phyloP scores from a whole-genome alignment of 1,140 invertebrate genomes.

The Zaprionus capensis region DNA sequence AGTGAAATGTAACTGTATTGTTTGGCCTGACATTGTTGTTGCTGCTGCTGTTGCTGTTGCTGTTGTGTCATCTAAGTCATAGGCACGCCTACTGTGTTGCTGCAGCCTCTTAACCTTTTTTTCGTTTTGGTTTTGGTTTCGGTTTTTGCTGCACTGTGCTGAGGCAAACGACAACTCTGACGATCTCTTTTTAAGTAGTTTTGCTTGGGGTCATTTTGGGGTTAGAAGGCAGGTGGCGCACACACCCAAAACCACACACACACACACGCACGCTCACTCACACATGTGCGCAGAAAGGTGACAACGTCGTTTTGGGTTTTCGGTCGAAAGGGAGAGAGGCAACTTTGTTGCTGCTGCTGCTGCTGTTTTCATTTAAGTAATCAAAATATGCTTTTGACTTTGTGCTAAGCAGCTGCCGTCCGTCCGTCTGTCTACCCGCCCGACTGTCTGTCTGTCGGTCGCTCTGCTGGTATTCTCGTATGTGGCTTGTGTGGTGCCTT shows the following conservation, averaged over 20 bases:
- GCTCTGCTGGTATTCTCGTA: conserved; percentile 17
- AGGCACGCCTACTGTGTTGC: conserved; percentile 46
- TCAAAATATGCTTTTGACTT: conserved; percentile 82
- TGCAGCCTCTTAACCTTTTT: conserved; percentile 81
- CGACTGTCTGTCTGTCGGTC: conserved; percentile 24
- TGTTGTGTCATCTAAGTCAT: conserved; percentile 64
- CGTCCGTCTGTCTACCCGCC: conserved; percentile 8
- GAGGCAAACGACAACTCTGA: conserved; percentile 19
- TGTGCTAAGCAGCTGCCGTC: conserved; percentile 68
- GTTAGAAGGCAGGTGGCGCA: conserved; percentile 44
- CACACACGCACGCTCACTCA: conserved; percentile 16
- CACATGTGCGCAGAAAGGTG: conserved; percentile 48
- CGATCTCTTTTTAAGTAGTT: conserved; percentile 81
- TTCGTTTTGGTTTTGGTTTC: conserved; percentile 39
- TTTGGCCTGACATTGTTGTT: conserved; percentile 55
- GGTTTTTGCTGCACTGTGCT: conserved; percentile 13
- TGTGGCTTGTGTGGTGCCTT: conserved; percentile 41
- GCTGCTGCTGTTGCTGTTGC: conserved; percentile 28
- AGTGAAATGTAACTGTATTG: conserved; percentile 82
- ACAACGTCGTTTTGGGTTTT: conserved; percentile 67
- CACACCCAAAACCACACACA: not conserved
- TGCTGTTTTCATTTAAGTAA: conserved; percentile 77
- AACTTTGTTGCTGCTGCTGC: conserved; percentile 45
- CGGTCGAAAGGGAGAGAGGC: conserved; percentile 20
- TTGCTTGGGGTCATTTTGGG: conserved; percentile 70